A percentile compares a stretch with the other conserved stretches of the same genome.
phyloP scores from a whole-genome alignment of 2,797 vertebrate species.

The Phoeniculus purpureus region DNA sequence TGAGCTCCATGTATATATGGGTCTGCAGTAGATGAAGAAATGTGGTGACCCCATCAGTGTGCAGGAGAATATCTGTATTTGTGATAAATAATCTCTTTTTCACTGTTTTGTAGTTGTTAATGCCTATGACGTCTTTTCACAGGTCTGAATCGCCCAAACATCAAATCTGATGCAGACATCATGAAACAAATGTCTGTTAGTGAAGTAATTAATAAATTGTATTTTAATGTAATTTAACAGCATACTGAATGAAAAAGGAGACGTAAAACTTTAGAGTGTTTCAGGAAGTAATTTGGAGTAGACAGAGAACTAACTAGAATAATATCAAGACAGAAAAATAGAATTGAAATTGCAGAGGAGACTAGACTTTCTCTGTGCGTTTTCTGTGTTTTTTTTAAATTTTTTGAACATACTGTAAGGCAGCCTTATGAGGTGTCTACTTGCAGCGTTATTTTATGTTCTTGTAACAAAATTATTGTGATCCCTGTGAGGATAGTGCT shows the following conservation, averaged over 20 bases:
- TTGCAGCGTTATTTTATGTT: background rate
- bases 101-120: background rate
- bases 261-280: background rate
- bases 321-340: background rate
- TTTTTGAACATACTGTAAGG: background rate
- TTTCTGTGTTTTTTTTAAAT: background rate
- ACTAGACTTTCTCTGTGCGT: fast-evolving
- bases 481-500: background rate
- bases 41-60: fast-evolving
- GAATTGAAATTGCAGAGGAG: background rate
- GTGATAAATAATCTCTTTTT: background rate
- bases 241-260: background rate
- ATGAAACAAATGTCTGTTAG: background rate
- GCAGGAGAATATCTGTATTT: fast-evolving
- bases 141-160: background rate
- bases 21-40: background rate
- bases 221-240: background rate
- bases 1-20: background rate
- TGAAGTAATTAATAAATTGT: background rate
- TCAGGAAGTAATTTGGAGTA: background rate
- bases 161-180: background rate
- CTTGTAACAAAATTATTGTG: background rate
- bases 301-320: background rate
- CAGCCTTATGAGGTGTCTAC: background rate
- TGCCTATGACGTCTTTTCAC: background rate